These are phyloP conservation scores for Cryptoprocta ferox DNA, from an alignment of 2,797 vertebrate genomes.

Conservation along the genomic window DNA sequence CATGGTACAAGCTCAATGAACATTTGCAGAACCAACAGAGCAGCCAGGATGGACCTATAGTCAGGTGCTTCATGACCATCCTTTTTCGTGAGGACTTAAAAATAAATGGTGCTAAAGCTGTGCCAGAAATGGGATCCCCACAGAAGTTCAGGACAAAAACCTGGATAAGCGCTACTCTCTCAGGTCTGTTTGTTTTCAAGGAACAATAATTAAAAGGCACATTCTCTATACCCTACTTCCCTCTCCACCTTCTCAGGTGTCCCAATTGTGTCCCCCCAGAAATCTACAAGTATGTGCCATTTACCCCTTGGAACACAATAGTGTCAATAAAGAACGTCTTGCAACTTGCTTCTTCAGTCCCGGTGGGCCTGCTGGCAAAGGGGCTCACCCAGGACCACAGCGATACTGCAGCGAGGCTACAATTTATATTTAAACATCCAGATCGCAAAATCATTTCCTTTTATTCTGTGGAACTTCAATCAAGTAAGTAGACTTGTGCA, in stretches of 20 bases:
- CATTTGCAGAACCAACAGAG: not conserved
- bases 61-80: not conserved
- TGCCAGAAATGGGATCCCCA: not conserved
- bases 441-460: conserved; percentile 73
- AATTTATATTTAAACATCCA: not conserved
- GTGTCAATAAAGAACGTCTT: not conserved
- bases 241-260: not conserved
- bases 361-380: not conserved
- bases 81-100: not conserved
- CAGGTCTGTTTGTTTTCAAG: too few relatives aligned
- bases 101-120: not conserved
- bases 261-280: not conserved
- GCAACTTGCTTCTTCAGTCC: not conserved
- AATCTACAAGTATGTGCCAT: not conserved
- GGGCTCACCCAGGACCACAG: not conserved
- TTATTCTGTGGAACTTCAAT: conserved; percentile 70
- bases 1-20: not conserved
- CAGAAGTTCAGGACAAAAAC: not conserved
- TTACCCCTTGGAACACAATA: not conserved
- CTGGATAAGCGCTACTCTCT: not conserved
- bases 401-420: not conserved
- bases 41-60: not conserved
- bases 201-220: not conserved
- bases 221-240: not conserved
- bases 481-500: conserved; percentile 51